Evolutionary conservation across 1,140 invertebrate species (phyloP).

Genomic region (Homarus americanus): DNA sequence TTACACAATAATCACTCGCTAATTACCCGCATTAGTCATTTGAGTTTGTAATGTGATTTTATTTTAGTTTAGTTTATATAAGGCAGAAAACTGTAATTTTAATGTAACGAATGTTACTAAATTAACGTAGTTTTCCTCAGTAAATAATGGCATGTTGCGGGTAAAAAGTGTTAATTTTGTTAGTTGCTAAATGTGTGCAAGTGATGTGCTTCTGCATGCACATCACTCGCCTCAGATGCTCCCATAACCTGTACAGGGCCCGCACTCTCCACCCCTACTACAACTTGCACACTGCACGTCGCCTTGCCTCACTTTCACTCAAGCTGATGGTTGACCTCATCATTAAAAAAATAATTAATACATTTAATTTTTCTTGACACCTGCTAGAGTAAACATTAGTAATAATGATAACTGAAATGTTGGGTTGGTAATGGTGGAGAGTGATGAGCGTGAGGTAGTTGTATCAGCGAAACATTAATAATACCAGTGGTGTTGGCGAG

Average conservation of each 20-base stretch:
- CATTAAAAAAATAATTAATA: no score
- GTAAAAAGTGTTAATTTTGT: background rate
- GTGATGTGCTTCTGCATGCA: background rate
- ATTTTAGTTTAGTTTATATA: background rate
- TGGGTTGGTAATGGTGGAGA: background rate
- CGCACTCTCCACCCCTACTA: background rate
- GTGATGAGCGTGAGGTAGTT: background rate
- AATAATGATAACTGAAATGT: background rate
- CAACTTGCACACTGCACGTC: background rate
- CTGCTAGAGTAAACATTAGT: no score
- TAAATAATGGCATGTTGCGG: background rate
- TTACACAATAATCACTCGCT: constrained; percentile 7
- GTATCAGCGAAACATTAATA: no score
- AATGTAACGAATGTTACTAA: no score
- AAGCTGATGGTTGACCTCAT: no score
- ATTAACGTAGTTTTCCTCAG: background rate
- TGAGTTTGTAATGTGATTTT: background rate
- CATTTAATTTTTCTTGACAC: no score
- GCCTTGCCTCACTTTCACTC: no score
- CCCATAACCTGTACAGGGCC: background rate
- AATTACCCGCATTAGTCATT: background rate
- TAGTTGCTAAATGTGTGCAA: background rate
- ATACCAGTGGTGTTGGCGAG: background rate
- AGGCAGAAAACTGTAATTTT: no score
- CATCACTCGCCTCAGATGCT: no score